Conservation (phyloP, 2,113 vertebrate genomes). For the Marmota monax region DNA sequence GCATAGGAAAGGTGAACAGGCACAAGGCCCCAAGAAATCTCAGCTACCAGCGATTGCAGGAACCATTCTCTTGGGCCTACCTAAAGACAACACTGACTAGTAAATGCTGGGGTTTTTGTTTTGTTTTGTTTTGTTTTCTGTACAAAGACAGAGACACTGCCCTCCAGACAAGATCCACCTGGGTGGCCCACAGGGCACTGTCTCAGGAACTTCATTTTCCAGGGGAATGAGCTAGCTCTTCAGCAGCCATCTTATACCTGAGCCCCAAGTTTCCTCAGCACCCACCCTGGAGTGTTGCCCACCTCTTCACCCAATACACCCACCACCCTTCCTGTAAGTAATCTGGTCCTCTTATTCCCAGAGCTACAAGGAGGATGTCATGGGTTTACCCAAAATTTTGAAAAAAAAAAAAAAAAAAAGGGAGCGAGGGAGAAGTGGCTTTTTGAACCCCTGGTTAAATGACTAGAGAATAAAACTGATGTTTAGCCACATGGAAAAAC, state of each 20-base stretch:
- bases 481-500: conserved; percentile 44
- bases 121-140: background rate
- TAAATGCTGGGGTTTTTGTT: background rate
- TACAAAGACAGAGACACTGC: background rate
- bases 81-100: background rate
- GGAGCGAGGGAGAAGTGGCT: background rate
- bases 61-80: background rate
- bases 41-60: background rate
- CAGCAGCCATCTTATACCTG: background rate
- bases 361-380: background rate
- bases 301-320: background rate
- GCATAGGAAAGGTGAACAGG: background rate
- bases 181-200: background rate
- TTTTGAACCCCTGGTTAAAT: conserved; percentile 43
- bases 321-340: background rate
- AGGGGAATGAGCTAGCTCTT: background rate
- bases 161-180: background rate
- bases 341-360: background rate
- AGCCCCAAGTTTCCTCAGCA: background rate
- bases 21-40: background rate
- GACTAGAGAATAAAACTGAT: conserved; percentile 64
- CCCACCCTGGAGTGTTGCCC: background rate
- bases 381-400: background rate
- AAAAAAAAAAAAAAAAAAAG: background rate
- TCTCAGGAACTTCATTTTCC: background rate